Conservation (phyloP, 2,113 vertebrate genomes). For the Hydropotes inermis region DNA sequence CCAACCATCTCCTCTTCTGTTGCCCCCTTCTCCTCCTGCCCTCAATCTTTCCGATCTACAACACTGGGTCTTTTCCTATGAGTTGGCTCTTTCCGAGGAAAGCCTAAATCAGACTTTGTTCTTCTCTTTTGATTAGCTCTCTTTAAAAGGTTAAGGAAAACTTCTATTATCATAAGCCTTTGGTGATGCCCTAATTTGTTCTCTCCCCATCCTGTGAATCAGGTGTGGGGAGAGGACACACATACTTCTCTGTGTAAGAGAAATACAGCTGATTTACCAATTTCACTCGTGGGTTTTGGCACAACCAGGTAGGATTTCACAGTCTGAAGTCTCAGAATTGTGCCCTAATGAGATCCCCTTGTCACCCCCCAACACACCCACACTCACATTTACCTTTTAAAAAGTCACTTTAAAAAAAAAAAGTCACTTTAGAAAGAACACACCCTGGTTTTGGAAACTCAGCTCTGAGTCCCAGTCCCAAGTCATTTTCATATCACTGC, state of each 20-base stretch:
- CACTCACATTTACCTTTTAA: background rate
- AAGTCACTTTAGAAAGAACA: background rate
- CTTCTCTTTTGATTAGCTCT: conserved; percentile 25
- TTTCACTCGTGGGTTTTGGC: background rate
- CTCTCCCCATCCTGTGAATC: background rate
- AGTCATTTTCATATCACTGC: background rate
- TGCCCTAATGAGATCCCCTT: background rate
- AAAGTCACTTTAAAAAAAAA: background rate
- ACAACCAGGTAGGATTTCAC: background rate
- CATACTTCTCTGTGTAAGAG: background rate
- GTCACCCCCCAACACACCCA: background rate
- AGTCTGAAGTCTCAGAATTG: background rate
- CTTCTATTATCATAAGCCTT: background rate
- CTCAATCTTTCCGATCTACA: background rate
- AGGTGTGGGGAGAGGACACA: background rate
- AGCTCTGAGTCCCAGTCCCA: background rate
- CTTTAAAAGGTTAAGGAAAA: conserved; percentile 6
- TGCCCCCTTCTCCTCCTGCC: background rate
- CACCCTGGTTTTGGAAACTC: background rate
- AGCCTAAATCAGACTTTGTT: background rate
- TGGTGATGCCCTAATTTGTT: background rate
- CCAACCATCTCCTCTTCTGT: background rate
- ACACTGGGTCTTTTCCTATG: background rate
- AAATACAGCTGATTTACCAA: background rate
- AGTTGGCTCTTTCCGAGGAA: background rate